phyloP scores from a whole-genome alignment of 2,888 invertebrate genomes.

The Ptilodon capucinus region DNA sequence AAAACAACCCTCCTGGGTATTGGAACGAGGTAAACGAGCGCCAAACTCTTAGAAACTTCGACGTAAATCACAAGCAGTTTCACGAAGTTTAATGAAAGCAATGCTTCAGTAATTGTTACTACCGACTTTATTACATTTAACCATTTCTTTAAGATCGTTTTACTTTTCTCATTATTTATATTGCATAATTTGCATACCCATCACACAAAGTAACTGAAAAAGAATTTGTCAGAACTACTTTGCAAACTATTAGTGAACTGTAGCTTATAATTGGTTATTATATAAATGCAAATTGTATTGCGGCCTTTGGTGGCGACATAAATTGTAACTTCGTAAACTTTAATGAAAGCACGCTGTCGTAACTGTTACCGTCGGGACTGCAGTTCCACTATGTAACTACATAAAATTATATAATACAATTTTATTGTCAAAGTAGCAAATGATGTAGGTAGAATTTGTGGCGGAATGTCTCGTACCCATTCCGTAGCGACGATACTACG shows the following conservation, averaged over 20 bases:
- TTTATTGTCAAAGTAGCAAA: not conserved
- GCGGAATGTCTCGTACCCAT: not conserved
- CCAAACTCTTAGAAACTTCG: constrained; percentile 35
- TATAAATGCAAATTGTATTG: not conserved
- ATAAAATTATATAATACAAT: constrained; percentile 23
- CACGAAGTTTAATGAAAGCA: constrained; percentile 3
- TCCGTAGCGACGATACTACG: not conserved
- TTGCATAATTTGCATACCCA: too few species aligned
- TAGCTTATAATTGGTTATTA: too few species aligned
- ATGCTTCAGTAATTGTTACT: not conserved
- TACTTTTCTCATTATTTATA: too few species aligned
- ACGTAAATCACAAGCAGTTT: not conserved
- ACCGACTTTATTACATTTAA: not conserved
- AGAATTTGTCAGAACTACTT: too few species aligned
- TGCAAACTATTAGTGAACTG: too few species aligned
- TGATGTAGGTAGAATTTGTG: not conserved
- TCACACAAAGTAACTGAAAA: too few species aligned
- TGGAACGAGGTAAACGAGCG: constrained; percentile 21
- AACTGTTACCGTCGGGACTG: constrained; percentile 42
- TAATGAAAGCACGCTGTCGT: constrained; percentile 46
- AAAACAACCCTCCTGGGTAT: constrained; percentile 27
- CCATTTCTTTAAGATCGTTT: not conserved
- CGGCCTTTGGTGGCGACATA: constrained; percentile 27
- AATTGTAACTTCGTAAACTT: constrained; percentile 50
- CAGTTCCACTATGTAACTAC: constrained; percentile 15